Evolutionary conservation across 2,888 invertebrate genomes (phyloP), one percentile per base, ranked within the genome.

Genomic region (Dynastes hyllus): DNA sequence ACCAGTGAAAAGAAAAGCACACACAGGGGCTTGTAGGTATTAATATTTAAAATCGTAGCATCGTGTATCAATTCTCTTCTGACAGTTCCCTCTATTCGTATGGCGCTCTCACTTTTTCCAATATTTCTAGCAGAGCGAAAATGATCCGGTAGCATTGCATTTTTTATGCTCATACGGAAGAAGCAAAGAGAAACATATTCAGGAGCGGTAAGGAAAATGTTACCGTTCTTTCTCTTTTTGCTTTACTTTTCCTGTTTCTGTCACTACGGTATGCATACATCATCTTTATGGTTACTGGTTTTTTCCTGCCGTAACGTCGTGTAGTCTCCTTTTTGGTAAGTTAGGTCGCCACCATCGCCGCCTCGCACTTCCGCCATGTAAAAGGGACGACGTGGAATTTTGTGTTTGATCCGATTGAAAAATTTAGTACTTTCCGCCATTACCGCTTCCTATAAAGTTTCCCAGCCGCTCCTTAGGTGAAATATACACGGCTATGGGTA

Each of bases 11-110:
- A 45, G 8, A 45, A 2, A 1, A 8, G 8, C 45, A 6, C 4
- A 37, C 37, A 37, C 37, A 22, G 0, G 22, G 22, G 22, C 22
- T 22, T 11, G 53, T 53, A 8, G 4, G 8, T 55, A 55, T 55
- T 55, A 37, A 73, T 73, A 73, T 73, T 73, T 73, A 55, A 73
- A 16, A 32, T 29, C 29, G 51, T 73, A 73, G 53, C 29, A 29
- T 73, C 73, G 51, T 73, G 58, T 55, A 73, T 73, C 73, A 73
- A 73, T 73, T 73, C 55, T 58, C 29, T 73, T 66, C 37, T 58
- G 73, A 73, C 73, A 73, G 16, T 32, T 73, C 53, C 32, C 58
- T 37, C 40, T 29, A 11, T 45, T 45, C 16, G 55, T n/a, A 37
- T 16, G 16, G 4, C 55, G 32, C 11, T 1, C 29, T 32, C 6